Conservation (phyloP, 2,797 vertebrate species). For the Channallabes apus region DNA sequence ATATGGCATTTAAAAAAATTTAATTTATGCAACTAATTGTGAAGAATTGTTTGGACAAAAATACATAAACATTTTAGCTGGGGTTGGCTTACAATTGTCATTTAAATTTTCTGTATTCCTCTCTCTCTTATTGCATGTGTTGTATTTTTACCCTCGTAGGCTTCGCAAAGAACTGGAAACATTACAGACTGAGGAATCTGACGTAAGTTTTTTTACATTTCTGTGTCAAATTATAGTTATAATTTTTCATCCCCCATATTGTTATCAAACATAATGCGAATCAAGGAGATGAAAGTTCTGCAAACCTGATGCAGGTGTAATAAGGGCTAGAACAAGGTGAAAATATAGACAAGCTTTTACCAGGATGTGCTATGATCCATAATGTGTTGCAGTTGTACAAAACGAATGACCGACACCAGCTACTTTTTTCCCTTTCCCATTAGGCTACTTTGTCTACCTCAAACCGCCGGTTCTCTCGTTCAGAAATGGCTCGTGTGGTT, state of each 20-base stretch:
- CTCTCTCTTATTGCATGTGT: neutral
- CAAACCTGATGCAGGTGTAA: neutral
- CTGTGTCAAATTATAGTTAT: neutral
- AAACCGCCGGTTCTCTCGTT: constrained; percentile 78
- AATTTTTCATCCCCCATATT: neutral
- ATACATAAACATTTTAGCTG: neutral
- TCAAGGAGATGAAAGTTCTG: neutral
- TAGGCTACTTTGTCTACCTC: constrained; percentile 68
- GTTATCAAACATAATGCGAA: neutral
- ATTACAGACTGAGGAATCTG: constrained; percentile 67
- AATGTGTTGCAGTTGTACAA: neutral
- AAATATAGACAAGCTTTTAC: neutral
- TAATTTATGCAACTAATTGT: no score
- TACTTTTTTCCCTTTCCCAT: neutral
- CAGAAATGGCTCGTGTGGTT: constrained; percentile 85
- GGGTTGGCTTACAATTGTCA: neutral
- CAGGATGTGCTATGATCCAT: neutral
- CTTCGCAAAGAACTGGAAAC: constrained; percentile 72
- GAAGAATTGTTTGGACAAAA: neutral
- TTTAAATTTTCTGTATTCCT: neutral
- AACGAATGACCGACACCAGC: neutral
- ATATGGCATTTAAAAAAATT: no score
- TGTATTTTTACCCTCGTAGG: constrained; percentile 55
- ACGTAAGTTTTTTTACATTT: constrained; percentile 63
- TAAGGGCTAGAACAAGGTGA: neutral